A percentile compares a stretch with the other conserved stretches of the same genome.
Evolutionary conservation across 2,113 vertebrate species (phyloP).

Genomic region (Axis porcinus): DNA sequence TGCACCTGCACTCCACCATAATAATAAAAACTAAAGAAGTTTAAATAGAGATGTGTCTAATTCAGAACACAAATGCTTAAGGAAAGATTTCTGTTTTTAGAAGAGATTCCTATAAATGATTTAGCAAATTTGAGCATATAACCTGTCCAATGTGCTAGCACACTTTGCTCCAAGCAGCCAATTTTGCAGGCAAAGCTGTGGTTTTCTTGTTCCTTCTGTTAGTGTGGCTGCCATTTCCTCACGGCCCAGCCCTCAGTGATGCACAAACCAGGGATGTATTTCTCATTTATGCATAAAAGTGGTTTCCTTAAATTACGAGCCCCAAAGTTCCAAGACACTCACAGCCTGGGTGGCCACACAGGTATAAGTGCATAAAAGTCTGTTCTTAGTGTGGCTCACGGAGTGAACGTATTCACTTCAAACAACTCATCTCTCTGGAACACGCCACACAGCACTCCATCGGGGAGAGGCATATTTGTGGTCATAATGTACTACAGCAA

Average conservation of each 20-base stretch:
- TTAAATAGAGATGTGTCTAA: slow-evolving; percentile 42
- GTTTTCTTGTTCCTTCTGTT: slow-evolving; percentile 47
- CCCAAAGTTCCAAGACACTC: slow-evolving; percentile 13
- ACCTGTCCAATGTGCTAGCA: slow-evolving; percentile 47
- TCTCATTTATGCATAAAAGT: slow-evolving; percentile 51
- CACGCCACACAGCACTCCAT: background rate
- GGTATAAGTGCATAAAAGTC: slow-evolving; percentile 53
- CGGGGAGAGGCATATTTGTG: slow-evolving; percentile 47
- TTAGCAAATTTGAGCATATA: slow-evolving; percentile 40
- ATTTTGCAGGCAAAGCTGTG: slow-evolving; percentile 38
- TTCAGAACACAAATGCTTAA: slow-evolving; percentile 60
- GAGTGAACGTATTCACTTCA: slow-evolving; percentile 4
- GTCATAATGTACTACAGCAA: background rate
- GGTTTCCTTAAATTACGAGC: slow-evolving; percentile 50
- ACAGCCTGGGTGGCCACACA: slow-evolving; percentile 54
- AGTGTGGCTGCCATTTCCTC: slow-evolving; percentile 13
- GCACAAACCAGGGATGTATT: slow-evolving; percentile 41
- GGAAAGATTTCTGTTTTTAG: slow-evolving; percentile 61
- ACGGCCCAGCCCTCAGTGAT: background rate
- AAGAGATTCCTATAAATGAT: slow-evolving; percentile 38
- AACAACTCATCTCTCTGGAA: slow-evolving; percentile 21
- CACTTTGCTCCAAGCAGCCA: slow-evolving; percentile 6
- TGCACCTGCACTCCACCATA: slow-evolving; percentile 52
- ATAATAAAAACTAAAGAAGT: background rate
- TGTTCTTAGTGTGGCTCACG: background rate